Conservation (phyloP, 2,113 vertebrate species). For the Octodon degus region DNA sequence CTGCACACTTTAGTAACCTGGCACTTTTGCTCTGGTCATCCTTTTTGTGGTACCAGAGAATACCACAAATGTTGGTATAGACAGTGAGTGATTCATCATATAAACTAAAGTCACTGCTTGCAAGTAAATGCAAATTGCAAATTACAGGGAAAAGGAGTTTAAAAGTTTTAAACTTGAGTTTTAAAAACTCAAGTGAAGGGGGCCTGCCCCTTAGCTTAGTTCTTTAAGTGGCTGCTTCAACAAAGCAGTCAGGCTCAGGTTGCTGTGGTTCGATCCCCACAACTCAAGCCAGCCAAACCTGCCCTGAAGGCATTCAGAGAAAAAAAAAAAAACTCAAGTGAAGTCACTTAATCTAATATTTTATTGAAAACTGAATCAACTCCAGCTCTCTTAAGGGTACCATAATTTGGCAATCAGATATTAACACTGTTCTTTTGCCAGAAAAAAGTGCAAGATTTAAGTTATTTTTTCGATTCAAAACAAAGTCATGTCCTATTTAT, state of each 20-base stretch:
- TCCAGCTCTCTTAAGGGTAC: conserved; percentile 79
- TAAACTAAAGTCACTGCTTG: conserved; percentile 76
- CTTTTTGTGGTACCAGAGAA: conserved; percentile 72
- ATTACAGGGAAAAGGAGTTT: conserved; percentile 75
- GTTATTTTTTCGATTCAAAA: conserved; percentile 64
- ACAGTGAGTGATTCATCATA: conserved; percentile 71
- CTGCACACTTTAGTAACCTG: conserved; percentile 75
- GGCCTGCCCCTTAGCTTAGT: too few species aligned
- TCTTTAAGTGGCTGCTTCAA: too few species aligned
- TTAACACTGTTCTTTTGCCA: conserved; percentile 73
- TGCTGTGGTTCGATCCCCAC: too few species aligned
- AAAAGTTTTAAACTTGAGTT: conserved; percentile 30
- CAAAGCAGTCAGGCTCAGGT: too few species aligned
- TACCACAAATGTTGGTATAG: conserved; percentile 72
- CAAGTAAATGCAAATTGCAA: conserved; percentile 76
- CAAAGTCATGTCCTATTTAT: conserved; percentile 49
- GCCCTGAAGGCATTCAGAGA: too few species aligned
- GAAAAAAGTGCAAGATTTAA: conserved; percentile 75
- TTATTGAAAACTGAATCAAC: conserved; percentile 74
- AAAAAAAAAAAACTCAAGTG: conserved; percentile 72
- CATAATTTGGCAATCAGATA: conserved; percentile 81
- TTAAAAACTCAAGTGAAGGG: conserved; percentile 75
- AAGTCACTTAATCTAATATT: conserved; percentile 81
- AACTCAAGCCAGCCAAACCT: too few species aligned
- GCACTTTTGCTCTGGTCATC: conserved; percentile 69